These are phyloP conservation scores for Stichopus chloronotus DNA, from an alignment of 35 echinoderm and acorn worm species.

Conservation along the genomic window DNA sequence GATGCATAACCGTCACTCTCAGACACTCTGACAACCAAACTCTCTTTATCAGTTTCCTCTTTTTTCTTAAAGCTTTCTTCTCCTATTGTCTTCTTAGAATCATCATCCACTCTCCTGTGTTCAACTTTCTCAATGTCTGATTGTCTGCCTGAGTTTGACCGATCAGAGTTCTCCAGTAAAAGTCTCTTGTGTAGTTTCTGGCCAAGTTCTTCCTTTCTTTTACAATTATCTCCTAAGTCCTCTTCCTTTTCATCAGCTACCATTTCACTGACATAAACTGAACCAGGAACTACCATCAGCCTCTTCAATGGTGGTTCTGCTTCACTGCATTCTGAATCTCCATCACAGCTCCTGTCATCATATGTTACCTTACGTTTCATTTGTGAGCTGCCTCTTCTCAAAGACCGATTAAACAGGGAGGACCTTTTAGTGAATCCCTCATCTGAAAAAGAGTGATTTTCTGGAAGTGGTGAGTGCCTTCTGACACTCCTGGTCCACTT, in stretches of 20 bases:
- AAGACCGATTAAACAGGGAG: not conserved
- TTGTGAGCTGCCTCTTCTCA: not conserved
- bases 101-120: not conserved
- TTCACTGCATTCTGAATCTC: conserved; percentile 19
- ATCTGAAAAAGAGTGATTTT: not conserved
- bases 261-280: not conserved
- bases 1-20: not conserved
- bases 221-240: not conserved
- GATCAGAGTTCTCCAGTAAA: not conserved
- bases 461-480: not conserved
- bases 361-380: not conserved
- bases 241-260: not conserved
- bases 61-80: not conserved
- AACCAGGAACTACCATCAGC: not conserved
- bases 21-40: not conserved
- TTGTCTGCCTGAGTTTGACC: not conserved
- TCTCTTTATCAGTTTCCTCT: not conserved
- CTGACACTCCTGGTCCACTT: not conserved
- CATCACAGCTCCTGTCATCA: not conserved
- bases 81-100: not conserved
- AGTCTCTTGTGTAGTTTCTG: not conserved
- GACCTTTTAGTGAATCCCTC: not conserved
- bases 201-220: not conserved
- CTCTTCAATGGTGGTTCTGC: not conserved
- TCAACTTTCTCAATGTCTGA: not conserved